Conservation (phyloP, 2,888 invertebrate species). For the Drosophila subsilvestris region DNA sequence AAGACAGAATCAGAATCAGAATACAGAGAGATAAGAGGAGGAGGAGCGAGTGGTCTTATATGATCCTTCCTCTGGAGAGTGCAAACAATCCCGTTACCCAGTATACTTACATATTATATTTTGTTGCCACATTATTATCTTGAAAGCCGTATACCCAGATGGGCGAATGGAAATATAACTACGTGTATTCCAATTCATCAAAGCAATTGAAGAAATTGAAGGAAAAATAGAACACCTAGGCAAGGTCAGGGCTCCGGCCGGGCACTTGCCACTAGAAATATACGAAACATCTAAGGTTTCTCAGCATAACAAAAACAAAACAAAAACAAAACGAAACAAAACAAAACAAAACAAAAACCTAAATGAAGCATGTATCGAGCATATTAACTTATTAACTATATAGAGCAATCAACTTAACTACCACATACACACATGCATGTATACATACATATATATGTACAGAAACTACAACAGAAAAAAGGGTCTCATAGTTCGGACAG, state of each 20-base stretch:
- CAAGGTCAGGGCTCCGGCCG: slow-evolving; percentile 26
- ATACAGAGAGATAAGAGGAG: neutral
- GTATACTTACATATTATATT: slow-evolving; percentile 39
- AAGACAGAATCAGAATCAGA: slow-evolving; percentile 4
- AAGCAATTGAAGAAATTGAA: slow-evolving; percentile 69
- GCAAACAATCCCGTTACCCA: slow-evolving; percentile 39
- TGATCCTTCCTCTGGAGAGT: slow-evolving; percentile 24
- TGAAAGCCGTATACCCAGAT: slow-evolving; percentile 32
- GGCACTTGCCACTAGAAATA: slow-evolving; percentile 56
- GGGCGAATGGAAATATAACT: slow-evolving; percentile 49
- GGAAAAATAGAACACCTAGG: slow-evolving; percentile 33
- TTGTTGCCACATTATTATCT: slow-evolving; percentile 64
- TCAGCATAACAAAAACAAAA: slow-evolving; percentile 45
- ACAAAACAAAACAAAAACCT: slow-evolving; percentile 13
- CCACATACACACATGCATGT: slow-evolving; percentile 42
- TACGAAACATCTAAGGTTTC: slow-evolving; percentile 79
- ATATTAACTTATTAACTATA: slow-evolving; percentile 43
- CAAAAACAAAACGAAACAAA: slow-evolving; percentile 20
- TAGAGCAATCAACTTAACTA: slow-evolving; percentile 52
- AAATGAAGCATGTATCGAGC: slow-evolving; percentile 19
- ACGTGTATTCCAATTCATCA: slow-evolving; percentile 77
- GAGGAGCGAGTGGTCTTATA: slow-evolving; percentile 1
- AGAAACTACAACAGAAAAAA: slow-evolving; percentile 6
- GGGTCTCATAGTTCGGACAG: slow-evolving; percentile 47
- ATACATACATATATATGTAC: slow-evolving; percentile 42